Base-by-base conservation (phyloP, 2,888 invertebrate species). In the Elaeidobius kamerunicus region DNA sequence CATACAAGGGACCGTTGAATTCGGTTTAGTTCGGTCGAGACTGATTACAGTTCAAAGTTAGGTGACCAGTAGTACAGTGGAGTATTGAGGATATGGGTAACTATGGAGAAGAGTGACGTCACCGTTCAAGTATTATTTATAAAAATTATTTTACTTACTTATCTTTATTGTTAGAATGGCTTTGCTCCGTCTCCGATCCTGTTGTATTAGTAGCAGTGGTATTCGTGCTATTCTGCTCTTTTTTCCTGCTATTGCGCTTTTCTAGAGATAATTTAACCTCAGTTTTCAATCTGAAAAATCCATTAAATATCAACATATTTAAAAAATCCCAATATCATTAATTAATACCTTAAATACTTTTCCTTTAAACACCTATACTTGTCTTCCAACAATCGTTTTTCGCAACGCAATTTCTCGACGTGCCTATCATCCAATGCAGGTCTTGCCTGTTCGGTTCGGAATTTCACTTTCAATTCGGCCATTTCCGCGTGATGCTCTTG, bases 181-280 rank as follows among this genome's bases (percentile, higher is more conserved):
- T 88, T 57, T 83, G 83, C 61, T 89, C 89, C 0, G 88, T 89
- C 67, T 89, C 89, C 0, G 88, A 88, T 1, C 86, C 87, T 0
- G 87, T 87, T 7, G 71, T 73, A 0, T 87, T 87, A 3, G 71
- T 72, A 11, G 67, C 66, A 3, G 67, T 66, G 4, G 64, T 67
- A 9, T 65, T 66, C 0, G 84, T 80, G 65, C 79, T 77, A 49
- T 79, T 80, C 58, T 74, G 74, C 67, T 82, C 81, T 61, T 84
- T n/a, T n/a, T n/a, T 82, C 0, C 82, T 76, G 2, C 84, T 75
- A 67, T 83, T 86, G 9, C 88, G 79, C 19, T 85, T 82, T 65
- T 90, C 90, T 49, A 88, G 79, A 0, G 88, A 85, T 18, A 85
- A 73, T 71, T 87, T 85, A 7, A 90, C 86, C 60, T 91, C 89